Base-by-base conservation (phyloP, 2,797 vertebrate genomes). In the Sebastes reedi region DNA sequence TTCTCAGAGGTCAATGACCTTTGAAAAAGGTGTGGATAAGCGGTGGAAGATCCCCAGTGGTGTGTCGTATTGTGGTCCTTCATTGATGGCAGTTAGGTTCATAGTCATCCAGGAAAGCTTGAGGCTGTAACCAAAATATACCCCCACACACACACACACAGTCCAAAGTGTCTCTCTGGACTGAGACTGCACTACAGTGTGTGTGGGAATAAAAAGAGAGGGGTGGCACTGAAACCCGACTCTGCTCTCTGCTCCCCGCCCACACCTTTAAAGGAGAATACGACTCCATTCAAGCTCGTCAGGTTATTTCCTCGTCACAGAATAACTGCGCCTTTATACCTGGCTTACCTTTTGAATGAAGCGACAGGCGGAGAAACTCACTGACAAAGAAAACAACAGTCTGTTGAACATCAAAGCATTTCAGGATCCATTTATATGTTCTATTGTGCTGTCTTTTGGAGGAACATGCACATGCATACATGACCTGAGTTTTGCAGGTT, bases 241-340 rank as follows among this genome's bases (percentile, higher is more conserved):
- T 69, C 88, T 67, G 50, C 77, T 67, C 61, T 24, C 76, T 30
- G 29, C 68, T 82, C 75, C 74, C 89, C 90, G 55, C 92, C 92
- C 92, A 91, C 75, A 79, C 80, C 89, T 88, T 90, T 92, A 88
- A 94, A 92, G 88, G 91, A 87, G 78, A 89, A 84, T 34, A 67
- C 32, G 8, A 55, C 75, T 86, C 73, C 75, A 69, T 90, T 90
- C 62, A 89, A 83, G 66, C 81, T 70, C n/a, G 50, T 80, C 83
- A 82, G 79, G 65, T 89, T 82, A 58, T 75, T 76, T 83, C 75
- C 77, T 65, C 16, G 10, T 73, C 16, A 54, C 32, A 67, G 46
- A 74, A 66, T 52, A 79, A 42, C 60, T 55, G 59, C 24, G 30
- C 70, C 76, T 87, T 82, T 67, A 50, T 52, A 30, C 52, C 65